Evolutionary conservation across 2,113 vertebrate species (phyloP).

Genomic region (Nesospiza acunhae): DNA sequence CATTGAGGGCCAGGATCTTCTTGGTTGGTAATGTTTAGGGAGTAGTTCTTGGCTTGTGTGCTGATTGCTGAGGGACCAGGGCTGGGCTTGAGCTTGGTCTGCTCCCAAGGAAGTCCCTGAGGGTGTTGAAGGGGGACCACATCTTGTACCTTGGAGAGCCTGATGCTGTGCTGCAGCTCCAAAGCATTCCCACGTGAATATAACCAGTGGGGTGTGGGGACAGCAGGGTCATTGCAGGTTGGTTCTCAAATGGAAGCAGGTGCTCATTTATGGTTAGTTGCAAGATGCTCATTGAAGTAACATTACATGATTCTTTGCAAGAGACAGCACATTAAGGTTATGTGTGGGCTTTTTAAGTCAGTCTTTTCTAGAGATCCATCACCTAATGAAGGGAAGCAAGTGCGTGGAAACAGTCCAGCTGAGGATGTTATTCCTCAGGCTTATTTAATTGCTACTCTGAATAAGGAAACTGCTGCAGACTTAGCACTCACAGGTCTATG

Average conservation of each 20-base stretch:
- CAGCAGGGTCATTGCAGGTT: not conserved
- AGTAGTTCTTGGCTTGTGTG: not conserved
- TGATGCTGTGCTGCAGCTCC: not conserved
- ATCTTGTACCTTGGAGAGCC: not conserved
- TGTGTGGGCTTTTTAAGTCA: not conserved
- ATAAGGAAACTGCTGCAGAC: not conserved
- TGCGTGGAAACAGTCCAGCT: not conserved
- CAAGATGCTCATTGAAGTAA: not conserved
- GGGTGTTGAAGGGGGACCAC: not conserved
- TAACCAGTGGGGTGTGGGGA: not conserved
- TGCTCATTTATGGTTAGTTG: not conserved
- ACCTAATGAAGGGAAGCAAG: not conserved
- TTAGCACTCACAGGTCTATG: accelerated
- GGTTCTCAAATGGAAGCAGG: not conserved
- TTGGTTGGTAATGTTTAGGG: accelerated
- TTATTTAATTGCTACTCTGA: not conserved
- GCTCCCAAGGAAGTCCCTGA: not conserved
- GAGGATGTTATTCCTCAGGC: not conserved
- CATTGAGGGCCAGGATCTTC: accelerated
- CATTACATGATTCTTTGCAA: not conserved
- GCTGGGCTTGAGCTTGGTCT: not conserved
- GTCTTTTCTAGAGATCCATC: not conserved
- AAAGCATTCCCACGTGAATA: accelerated
- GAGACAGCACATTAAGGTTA: not conserved
- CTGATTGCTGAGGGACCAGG: not conserved